Evolutionary conservation across 1,140 invertebrate genomes (phyloP), one percentile per base, ranked within the genome.

Genomic region (Drosophila chauvacae): DNA sequence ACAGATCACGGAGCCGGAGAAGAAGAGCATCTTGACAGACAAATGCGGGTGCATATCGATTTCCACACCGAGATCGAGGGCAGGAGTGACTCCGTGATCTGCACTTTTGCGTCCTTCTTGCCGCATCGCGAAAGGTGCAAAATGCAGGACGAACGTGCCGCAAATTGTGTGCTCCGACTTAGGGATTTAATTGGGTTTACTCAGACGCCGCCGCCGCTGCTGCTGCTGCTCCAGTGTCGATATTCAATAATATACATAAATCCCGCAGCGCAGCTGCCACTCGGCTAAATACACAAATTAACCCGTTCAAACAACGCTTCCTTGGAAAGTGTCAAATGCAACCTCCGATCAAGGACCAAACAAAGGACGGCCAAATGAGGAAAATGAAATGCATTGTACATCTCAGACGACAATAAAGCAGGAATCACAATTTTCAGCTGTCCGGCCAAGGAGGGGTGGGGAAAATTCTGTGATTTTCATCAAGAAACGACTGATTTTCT

Each of bases 41-140:
- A 56, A 71, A 88, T 90, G 85, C 85, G 85, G 81, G 85, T 55
- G 78, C 85, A 90, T 90, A 90, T 90, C 85, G 85, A 90, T 90
- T 90, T 68, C 85, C 53, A 20, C 28, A 51, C 16, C 48, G 26
- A 18, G 11, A 7, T 44, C 35, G 56, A 13, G n/a, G 13, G 14
- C 48, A 53, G 61, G 66, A 65, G 37, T 68, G 39, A 41, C 30
- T 64, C 20, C 63, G 77, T 90, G 85, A 88, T 88, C 77, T 90
- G 85, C 81, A 80, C 84, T 85, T 88, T 84, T 64, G 58, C 47
- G 53, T 70, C 30, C 41, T 50, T 39, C 45, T 73, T 82, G 55
- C 55, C 48, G 53, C 63, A 68, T 73, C 41, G 47, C 42, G 39
- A 81, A 90, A 90, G 86, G 86, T 90, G 86, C 81, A 90, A 88